These are phyloP conservation scores for Semaprochilodus insignis DNA, from an alignment of 2,797 vertebrate species.

Conservation along the genomic window DNA sequence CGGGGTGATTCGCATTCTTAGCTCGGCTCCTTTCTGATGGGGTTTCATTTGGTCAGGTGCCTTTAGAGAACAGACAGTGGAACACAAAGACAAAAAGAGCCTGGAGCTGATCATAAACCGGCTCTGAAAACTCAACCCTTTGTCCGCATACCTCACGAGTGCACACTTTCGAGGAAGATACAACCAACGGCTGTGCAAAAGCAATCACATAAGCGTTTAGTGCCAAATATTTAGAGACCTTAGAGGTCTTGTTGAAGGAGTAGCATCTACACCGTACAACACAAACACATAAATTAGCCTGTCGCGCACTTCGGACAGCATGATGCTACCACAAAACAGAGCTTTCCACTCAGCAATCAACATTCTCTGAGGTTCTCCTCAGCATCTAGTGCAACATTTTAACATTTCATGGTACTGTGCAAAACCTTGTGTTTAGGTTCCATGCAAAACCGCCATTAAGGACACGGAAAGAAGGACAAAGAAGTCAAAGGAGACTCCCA, in stretches of 20 bases:
- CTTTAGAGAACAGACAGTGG: constrained; percentile 3
- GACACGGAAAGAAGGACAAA: too few species aligned
- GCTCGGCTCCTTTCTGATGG: not conserved
- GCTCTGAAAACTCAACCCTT: not conserved
- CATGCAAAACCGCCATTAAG: too few species aligned
- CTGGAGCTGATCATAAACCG: not conserved
- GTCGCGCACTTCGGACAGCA: constrained; percentile 39
- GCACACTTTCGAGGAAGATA: constrained; percentile 23
- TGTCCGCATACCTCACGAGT: constrained; percentile 12
- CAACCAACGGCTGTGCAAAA: constrained; percentile 41
- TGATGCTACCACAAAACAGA: constrained; percentile 56
- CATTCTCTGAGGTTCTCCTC: constrained; percentile 47
- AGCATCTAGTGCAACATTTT: constrained; percentile 46
- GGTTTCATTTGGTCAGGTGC: constrained; percentile 15
- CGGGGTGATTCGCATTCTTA: not conserved
- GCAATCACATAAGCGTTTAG: constrained; percentile 38
- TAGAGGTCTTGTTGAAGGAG: constrained; percentile 39
- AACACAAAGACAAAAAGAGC: not conserved
- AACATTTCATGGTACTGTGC: not conserved
- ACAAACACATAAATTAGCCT: constrained; percentile 54
- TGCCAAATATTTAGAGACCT: constrained; percentile 54
- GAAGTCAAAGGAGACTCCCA: too few species aligned
- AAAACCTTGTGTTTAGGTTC: too few species aligned
- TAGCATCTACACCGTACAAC: constrained; percentile 43
- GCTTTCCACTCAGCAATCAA: not conserved